phyloP scores from a whole-genome alignment of 2,888 invertebrate species.

The Antheraea yamamai region DNA sequence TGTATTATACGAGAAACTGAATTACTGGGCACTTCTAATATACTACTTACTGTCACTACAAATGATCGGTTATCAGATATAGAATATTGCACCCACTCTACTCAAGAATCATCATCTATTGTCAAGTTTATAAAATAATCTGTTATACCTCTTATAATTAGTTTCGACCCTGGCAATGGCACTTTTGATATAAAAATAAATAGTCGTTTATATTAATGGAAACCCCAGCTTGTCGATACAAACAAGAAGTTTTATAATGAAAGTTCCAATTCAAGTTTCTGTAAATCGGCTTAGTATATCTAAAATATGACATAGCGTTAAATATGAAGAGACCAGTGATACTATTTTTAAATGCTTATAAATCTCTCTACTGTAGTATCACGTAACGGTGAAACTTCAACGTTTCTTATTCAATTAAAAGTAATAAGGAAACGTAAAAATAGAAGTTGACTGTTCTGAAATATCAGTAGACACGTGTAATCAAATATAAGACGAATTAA shows the following conservation, averaged over 20 bases:
- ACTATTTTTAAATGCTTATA: neutral
- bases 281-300: neutral
- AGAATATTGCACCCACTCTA: conserved; percentile 5
- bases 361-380: neutral
- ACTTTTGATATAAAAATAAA: neutral
- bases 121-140: neutral
- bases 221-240: neutral
- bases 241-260: neutral
- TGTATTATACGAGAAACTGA: neutral
- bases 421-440: conserved; percentile 4
- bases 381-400: neutral
- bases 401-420: neutral
- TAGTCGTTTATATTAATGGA: neutral
- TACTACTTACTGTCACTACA: conserved; percentile 20
- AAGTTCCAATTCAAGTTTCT: neutral
- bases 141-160: neutral
- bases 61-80: conserved; percentile 24
- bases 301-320: neutral
- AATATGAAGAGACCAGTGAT: neutral
- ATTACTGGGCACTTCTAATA: neutral
- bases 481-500: conserved; percentile 17
- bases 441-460: conserved; percentile 14
- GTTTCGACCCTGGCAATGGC: neutral
- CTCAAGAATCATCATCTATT: neutral
- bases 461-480: conserved; percentile 18